phyloP scores from a whole-genome alignment of 35 echinoderm and acorn worm species.

The Holothuria glaberrima region DNA sequence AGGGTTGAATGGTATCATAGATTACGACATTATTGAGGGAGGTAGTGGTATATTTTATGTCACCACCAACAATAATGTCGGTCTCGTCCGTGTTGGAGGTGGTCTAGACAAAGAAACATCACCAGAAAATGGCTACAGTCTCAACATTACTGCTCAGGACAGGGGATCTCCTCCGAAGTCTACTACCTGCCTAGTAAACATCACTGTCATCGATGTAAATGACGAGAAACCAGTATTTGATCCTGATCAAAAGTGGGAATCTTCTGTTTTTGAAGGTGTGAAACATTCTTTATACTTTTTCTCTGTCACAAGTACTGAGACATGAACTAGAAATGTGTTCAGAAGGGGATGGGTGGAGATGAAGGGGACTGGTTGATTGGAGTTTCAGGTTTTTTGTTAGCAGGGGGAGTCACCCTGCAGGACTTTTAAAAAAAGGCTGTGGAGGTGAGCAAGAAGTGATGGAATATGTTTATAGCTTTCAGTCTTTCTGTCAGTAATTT shows the following conservation, averaged over 20 bases:
- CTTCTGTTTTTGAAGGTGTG: background rate
- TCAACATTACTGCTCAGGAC: background rate
- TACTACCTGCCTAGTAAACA: background rate
- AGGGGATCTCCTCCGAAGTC: background rate
- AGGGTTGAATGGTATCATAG: background rate
- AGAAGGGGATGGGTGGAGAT: too few species aligned
- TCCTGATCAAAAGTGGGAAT: background rate
- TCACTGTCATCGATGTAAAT: background rate
- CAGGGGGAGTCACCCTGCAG: too few species aligned
- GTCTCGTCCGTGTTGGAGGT: background rate
- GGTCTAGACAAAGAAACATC: constrained; percentile 1
- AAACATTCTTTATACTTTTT: too few species aligned
- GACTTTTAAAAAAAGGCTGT: too few species aligned
- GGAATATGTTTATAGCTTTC: too few species aligned
- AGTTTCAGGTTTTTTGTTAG: too few species aligned
- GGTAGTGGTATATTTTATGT: background rate
- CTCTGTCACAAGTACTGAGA: too few species aligned
- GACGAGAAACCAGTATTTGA: constrained; percentile 1
- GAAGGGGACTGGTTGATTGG: too few species aligned
- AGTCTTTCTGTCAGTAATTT: too few species aligned
- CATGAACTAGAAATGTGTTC: too few species aligned
- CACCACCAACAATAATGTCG: background rate
- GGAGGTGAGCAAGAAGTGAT: too few species aligned
- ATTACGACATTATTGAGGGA: background rate
- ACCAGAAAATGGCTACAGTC: background rate